Evolutionary conservation across 2,113 vertebrate genomes (phyloP).

Genomic region (Cavia aperea): DNA sequence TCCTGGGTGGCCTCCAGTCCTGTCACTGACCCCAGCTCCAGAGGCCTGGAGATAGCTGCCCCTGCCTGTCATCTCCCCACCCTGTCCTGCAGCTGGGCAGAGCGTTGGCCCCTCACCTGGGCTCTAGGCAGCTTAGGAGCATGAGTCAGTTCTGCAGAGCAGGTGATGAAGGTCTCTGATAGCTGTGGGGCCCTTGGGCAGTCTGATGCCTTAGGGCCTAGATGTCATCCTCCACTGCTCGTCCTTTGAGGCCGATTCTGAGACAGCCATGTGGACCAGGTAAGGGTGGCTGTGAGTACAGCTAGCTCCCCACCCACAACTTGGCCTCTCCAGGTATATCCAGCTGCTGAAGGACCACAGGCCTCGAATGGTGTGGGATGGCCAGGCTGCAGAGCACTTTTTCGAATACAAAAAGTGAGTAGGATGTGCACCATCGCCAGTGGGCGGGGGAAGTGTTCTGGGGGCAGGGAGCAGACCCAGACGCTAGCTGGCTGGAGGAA

Average conservation of each 20-base stretch:
- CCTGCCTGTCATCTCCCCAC: background rate
- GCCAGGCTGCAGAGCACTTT: constrained; percentile 88
- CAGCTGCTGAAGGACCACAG: constrained; percentile 89
- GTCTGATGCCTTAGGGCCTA: background rate
- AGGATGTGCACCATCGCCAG: too few species aligned
- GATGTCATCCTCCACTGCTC: background rate
- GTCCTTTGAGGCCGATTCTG: background rate
- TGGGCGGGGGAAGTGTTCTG: too few species aligned
- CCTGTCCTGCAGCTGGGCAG: background rate
- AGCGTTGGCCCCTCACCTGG: background rate
- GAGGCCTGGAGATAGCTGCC: background rate
- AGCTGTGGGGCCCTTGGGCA: background rate
- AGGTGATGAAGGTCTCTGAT: background rate
- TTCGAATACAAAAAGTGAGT: constrained; percentile 92
- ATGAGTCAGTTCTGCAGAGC: background rate
- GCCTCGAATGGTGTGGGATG: constrained; percentile 90
- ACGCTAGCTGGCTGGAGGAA: too few species aligned
- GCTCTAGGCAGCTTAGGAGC: background rate
- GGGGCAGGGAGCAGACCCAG: too few species aligned
- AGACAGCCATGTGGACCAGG: background rate
- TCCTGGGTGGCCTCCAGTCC: background rate
- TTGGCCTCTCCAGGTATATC: constrained; percentile 76
- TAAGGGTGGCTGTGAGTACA: too few species aligned
- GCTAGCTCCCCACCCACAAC: background rate
- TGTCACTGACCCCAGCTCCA: too few species aligned